Evolutionary conservation across 2,888 invertebrate species (phyloP).

Genomic region (Acronicta alni): DNA sequence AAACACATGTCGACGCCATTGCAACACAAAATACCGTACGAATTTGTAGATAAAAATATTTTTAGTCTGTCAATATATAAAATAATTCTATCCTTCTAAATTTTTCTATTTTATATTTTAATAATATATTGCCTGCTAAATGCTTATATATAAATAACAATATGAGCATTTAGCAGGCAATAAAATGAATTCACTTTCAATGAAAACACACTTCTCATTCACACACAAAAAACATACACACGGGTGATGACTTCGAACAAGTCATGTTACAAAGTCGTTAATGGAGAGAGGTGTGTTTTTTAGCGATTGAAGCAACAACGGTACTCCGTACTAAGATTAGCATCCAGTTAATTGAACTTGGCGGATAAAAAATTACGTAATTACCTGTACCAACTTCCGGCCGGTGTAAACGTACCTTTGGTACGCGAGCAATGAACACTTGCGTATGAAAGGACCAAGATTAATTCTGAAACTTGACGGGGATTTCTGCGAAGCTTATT

Average conservation of each 20-base stretch:
- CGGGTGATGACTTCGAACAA: constrained; percentile 20
- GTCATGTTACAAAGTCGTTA: constrained; percentile 35
- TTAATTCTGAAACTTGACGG: no score
- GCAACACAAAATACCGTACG: no score
- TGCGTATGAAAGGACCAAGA: neutral
- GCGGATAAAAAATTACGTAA: constrained; percentile 57
- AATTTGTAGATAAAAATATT: no score
- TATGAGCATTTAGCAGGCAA: no score
- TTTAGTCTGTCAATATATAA: no score
- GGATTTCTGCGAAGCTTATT: no score
- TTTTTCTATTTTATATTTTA: no score
- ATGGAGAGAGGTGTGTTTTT: constrained; percentile 45
- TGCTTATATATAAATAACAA: no score
- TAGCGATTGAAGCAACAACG: constrained; percentile 53
- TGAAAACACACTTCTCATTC: neutral
- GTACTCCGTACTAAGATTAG: constrained; percentile 51
- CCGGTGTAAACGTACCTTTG: constrained; percentile 35
- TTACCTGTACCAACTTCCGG: constrained; percentile 46
- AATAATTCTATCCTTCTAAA: no score
- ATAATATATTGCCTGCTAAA: no score
- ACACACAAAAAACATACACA: neutral
- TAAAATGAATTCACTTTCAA: no score
- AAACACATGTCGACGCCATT: no score
- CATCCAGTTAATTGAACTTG: constrained; percentile 58
- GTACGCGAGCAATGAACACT: neutral